phyloP scores from a whole-genome alignment of 2,797 vertebrate species.

The Chaenodraco wilsoni region DNA sequence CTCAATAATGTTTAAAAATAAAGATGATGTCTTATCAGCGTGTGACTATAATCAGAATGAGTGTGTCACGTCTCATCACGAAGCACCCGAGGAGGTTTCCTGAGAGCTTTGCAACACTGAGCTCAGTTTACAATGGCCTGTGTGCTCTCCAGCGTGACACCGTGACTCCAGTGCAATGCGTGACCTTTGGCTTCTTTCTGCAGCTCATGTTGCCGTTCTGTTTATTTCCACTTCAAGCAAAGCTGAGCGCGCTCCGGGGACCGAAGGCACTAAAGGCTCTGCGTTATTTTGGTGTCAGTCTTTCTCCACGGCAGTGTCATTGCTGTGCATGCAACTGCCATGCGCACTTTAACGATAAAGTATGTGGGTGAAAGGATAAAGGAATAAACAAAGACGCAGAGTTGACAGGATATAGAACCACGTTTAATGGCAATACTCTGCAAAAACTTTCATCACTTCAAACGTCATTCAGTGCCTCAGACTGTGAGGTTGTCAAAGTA shows the following conservation, averaged over 20 bases:
- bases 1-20: not conserved
- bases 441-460: constrained; percentile 65
- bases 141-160: constrained; percentile 44
- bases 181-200: constrained; percentile 80
- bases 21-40: constrained; percentile 1
- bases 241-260: constrained; percentile 34
- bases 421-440: constrained; percentile 69
- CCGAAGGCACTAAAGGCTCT: constrained; percentile 29
- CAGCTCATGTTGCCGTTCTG: constrained; percentile 66
- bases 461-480: constrained; percentile 50
- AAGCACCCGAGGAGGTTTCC: constrained; percentile 32
- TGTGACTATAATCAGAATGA: constrained; percentile 20
- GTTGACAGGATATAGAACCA: constrained; percentile 20
- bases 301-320: constrained; percentile 37
- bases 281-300: constrained; percentile 57
- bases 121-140: constrained; percentile 56
- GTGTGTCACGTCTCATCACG: constrained; percentile 15
- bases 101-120: constrained; percentile 32
- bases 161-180: constrained; percentile 81
- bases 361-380: not conserved
- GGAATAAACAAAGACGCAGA: constrained; percentile 14
- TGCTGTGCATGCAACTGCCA: constrained; percentile 24
- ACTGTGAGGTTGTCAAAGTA: constrained; percentile 33
- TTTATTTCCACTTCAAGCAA: constrained; percentile 60
- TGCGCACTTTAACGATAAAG: constrained; percentile 5